A percentile compares a stretch with the other conserved stretches of the same genome.
phyloP scores from a whole-genome alignment of 2,113 vertebrate genomes.

The Sminthopsis crassicaudata region DNA sequence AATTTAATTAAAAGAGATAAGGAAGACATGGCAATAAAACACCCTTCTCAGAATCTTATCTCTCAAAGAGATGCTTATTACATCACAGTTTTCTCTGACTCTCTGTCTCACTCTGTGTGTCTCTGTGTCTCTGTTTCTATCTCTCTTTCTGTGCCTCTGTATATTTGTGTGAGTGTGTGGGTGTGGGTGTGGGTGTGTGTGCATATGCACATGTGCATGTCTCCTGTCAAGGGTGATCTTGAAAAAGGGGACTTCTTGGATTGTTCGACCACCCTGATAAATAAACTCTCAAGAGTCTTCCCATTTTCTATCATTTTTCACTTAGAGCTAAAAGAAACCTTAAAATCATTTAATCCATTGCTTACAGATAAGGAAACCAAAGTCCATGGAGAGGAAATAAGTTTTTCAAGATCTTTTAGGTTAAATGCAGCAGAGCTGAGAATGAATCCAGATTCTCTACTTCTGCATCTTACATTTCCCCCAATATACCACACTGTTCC shows the following conservation, averaged over 20 bases:
- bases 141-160: too few species aligned
- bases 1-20: too few species aligned
- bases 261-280: neutral
- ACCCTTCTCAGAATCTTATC: neutral
- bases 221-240: neutral
- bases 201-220: too few species aligned
- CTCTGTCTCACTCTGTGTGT: too few species aligned
- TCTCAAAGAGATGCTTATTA: neutral
- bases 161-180: too few species aligned
- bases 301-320: neutral
- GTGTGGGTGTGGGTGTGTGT: too few species aligned
- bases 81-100: too few species aligned
- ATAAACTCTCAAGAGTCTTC: neutral
- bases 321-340: neutral
- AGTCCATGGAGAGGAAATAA: neutral
- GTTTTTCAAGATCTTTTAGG: neutral
- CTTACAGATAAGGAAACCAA: neutral
- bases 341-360: neutral
- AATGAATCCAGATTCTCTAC: neutral
- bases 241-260: neutral
- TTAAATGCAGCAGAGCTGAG: neutral
- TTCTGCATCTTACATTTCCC: neutral
- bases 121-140: too few species aligned
- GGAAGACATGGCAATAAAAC: neutral
- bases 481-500: neutral